Conservation (phyloP, 2,888 invertebrate species). For the Himalopsyche japonica region DNA sequence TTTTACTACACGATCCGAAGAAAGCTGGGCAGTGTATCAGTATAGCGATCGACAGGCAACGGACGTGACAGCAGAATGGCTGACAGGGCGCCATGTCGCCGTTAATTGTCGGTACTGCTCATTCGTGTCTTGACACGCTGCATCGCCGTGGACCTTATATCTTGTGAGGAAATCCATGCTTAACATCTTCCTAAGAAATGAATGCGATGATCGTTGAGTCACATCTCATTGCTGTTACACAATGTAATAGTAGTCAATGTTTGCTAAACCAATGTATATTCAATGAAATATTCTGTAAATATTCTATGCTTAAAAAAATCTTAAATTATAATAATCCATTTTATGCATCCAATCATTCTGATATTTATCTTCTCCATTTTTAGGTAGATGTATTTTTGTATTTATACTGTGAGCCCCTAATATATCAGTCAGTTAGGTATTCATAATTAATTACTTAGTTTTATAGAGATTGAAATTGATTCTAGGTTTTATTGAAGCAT, state of each 20-base stretch:
- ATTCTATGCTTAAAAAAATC: too few species aligned
- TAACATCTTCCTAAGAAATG: not conserved
- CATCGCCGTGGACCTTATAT: not conserved
- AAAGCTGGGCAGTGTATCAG: not conserved
- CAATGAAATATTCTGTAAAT: too few species aligned
- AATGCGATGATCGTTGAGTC: not conserved
- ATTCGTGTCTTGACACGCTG: not conserved
- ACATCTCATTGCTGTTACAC: not conserved
- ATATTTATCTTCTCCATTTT: too few species aligned
- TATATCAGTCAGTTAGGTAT: too few species aligned
- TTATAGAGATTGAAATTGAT: too few species aligned
- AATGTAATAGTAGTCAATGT: not conserved
- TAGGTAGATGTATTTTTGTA: too few species aligned
- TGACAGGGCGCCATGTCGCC: slow-evolving; percentile 10
- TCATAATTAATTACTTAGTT: too few species aligned
- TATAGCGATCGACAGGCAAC: not conserved
- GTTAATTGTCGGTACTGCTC: slow-evolving; percentile 11
- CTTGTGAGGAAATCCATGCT: not conserved
- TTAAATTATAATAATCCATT: too few species aligned
- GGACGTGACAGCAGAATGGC: slow-evolving; percentile 15
- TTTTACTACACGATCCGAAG: not conserved
- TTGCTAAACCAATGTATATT: too few species aligned
- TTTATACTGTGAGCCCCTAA: too few species aligned
- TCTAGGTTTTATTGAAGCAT: too few species aligned
- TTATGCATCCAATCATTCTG: too few species aligned